A percentile compares a stretch with the other conserved stretches of the same genome.
phyloP scores from a whole-genome alignment of 92 coral and sea anemone species.

The Pocillopora grandis region DNA sequence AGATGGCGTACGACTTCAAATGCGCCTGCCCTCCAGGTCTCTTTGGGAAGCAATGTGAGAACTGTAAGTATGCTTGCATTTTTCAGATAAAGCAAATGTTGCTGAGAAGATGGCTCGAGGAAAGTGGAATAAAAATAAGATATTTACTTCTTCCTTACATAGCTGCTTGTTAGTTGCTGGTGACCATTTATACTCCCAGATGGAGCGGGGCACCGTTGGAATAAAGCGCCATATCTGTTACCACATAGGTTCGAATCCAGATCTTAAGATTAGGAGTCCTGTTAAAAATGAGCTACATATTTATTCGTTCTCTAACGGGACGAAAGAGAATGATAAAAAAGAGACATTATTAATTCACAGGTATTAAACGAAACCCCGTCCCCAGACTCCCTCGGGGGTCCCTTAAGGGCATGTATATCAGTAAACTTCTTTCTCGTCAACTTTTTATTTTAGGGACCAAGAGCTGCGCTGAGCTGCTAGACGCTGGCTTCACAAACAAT shows the following conservation, averaged over 20 bases:
- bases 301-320: too few species aligned
- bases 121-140: too few species aligned
- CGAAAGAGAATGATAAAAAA: too few species aligned
- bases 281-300: too few species aligned
- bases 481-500: conserved; percentile 7
- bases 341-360: too few species aligned
- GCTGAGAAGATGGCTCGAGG: too few species aligned
- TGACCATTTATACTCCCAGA: too few species aligned
- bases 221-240: too few species aligned
- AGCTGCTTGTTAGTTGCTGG: not conserved
- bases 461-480: conserved; percentile 9
- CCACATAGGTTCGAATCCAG: too few species aligned
- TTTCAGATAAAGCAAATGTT: not conserved
- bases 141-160: not conserved
- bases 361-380: not conserved
- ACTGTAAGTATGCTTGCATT: not conserved
- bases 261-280: too few species aligned
- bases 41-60: not conserved
- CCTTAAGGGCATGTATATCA: not conserved
- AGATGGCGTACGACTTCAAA: not conserved
- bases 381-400: not conserved
- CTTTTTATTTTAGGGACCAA: not conserved
- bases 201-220: too few species aligned
- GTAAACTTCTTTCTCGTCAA: not conserved
- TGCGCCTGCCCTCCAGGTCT: conserved; percentile 13